phyloP scores from a whole-genome alignment of 1,140 invertebrate genomes.

The Papilio polyxenes region DNA sequence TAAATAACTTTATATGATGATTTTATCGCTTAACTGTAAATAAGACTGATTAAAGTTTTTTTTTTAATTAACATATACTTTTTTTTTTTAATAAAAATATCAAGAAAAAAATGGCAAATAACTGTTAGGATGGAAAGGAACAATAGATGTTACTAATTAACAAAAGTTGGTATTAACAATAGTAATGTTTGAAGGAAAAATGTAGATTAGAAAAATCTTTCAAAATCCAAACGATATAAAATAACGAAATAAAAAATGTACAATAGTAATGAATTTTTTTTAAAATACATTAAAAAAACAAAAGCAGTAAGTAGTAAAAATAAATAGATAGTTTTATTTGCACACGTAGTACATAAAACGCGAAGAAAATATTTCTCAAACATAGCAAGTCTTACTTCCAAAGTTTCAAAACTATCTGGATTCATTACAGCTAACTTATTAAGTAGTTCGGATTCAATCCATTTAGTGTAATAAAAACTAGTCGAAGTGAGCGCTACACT shows the following conservation, averaged over 20 bases:
- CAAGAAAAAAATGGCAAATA: too few relatives aligned
- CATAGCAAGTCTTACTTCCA: slow-evolving; percentile 11
- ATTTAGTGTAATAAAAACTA: slow-evolving; percentile 18
- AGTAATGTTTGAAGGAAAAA: too few relatives aligned
- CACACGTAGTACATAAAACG: not conserved
- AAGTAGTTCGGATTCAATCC: slow-evolving; percentile 14
- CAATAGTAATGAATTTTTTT: not conserved
- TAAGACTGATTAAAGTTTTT: too few relatives aligned
- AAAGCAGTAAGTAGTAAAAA: not conserved
- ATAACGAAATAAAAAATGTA: not conserved
- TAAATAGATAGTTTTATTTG: not conserved
- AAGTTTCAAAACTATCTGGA: slow-evolving; percentile 23
- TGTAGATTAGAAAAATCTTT: not conserved
- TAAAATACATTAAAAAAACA: not conserved
- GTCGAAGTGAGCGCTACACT: not conserved
- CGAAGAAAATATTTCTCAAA: not conserved
- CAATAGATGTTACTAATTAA: too few relatives aligned
- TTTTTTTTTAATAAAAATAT: too few relatives aligned
- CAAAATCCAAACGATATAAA: not conserved
- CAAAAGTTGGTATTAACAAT: too few relatives aligned
- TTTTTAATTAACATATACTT: too few relatives aligned
- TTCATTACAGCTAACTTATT: slow-evolving; percentile 28
- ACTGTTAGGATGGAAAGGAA: too few relatives aligned
- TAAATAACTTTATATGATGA: not conserved
- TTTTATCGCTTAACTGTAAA: not conserved